phyloP scores from a whole-genome alignment of 2,888 invertebrate genomes.

The Drosophila melanosoma region DNA sequence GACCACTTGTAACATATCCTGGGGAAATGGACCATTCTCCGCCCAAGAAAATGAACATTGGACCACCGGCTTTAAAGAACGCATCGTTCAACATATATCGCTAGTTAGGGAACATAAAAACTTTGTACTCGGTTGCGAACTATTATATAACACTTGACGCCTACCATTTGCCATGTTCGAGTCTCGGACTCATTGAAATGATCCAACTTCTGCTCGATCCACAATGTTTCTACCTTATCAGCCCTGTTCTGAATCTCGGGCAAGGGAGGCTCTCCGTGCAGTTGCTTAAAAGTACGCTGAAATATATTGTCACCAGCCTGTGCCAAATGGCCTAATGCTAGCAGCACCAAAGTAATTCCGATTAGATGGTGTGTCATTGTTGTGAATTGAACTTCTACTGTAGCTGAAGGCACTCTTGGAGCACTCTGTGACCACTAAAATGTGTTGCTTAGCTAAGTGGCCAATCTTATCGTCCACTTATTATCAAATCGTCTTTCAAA shows the following conservation, averaged over 20 bases:
- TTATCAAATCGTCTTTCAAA: conserved; percentile 30
- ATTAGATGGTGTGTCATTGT: conserved; percentile 50
- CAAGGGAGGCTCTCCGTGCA: conserved; percentile 85
- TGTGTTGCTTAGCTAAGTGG: conserved; percentile 14
- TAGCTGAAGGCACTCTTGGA: conserved; percentile 3
- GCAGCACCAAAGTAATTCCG: conserved; percentile 36
- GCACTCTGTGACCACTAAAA: conserved; percentile 11
- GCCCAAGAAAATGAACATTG: conserved; percentile 89
- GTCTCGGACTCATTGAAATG: conserved; percentile 87
- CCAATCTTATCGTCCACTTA: conserved; percentile 53
- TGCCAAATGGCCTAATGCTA: conserved; percentile 23
- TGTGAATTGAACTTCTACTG: conserved; percentile 43
- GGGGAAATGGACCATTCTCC: conserved; percentile 89
- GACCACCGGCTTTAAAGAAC: conserved; percentile 85
- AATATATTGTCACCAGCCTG: conserved; percentile 63
- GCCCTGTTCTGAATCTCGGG: conserved; percentile 55
- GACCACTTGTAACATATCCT: conserved; percentile 87
- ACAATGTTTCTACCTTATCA: conserved; percentile 78
- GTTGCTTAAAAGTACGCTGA: conserved; percentile 68
- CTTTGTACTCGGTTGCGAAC: neutral
- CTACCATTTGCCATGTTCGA: conserved; percentile 86
- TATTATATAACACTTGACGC: conserved; percentile 18
- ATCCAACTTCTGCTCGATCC: conserved; percentile 87
- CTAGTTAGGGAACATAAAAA: conserved; percentile 42
- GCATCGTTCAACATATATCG: conserved; percentile 86